phyloP scores from a whole-genome alignment of 2,113 vertebrate species.

The Labeo catla region DNA sequence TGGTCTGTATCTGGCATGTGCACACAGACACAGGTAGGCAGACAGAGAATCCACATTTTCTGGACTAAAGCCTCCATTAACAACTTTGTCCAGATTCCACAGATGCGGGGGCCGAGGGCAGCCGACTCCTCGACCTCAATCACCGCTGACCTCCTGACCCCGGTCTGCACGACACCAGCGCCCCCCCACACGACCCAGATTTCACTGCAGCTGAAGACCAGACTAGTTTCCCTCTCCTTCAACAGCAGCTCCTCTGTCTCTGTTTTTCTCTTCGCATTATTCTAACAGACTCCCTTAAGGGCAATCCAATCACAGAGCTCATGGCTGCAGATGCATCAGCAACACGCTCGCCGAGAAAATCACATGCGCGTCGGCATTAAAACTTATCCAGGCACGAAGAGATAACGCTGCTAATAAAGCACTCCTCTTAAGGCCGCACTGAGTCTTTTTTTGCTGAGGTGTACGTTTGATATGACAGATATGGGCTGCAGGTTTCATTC shows the following conservation, averaged over 20 bases:
- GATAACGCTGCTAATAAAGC: background rate
- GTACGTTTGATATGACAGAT: slow-evolving; percentile 28
- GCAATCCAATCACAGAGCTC: slow-evolving; percentile 8
- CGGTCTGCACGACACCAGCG: slow-evolving; percentile 1
- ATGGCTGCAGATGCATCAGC: slow-evolving; percentile 27
- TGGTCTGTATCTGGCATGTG: background rate
- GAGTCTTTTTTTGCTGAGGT: background rate
- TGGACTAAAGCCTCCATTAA: slow-evolving; percentile 26
- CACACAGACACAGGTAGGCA: background rate
- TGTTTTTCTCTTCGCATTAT: background rate
- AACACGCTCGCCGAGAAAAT: background rate
- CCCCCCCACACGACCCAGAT: slow-evolving; percentile 3
- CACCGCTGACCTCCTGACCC: slow-evolving; percentile 44
- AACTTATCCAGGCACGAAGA: background rate
- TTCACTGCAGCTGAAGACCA: background rate
- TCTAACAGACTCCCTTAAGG: slow-evolving; percentile 1
- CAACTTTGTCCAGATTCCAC: slow-evolving; percentile 21
- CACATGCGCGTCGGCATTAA: slow-evolving; percentile 39
- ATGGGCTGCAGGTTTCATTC: slow-evolving; percentile 26
- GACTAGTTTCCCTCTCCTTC: background rate
- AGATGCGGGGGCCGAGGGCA: slow-evolving; percentile 6
- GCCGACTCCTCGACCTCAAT: slow-evolving; percentile 41
- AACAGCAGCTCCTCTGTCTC: background rate
- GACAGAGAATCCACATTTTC: background rate
- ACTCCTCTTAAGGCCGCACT: background rate